phyloP scores from a whole-genome alignment of 1,140 invertebrate genomes.

The Atta colombica region DNA sequence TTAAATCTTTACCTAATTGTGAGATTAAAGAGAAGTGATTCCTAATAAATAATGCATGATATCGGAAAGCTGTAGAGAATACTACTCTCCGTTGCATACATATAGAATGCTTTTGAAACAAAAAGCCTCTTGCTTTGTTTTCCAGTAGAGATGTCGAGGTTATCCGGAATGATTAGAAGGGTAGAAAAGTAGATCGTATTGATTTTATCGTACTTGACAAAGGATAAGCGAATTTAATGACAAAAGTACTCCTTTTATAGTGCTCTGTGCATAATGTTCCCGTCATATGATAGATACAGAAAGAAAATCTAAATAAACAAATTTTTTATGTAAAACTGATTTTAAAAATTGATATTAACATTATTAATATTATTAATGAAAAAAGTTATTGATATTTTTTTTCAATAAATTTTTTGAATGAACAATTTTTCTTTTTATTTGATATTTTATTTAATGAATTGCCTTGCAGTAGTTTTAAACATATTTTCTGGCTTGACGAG shows the following conservation, averaged over 20 bases:
- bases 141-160: constrained; percentile 11
- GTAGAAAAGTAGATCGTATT: background rate
- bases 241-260: background rate
- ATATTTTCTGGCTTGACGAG: background rate
- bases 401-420: background rate
- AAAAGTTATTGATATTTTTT: background rate
- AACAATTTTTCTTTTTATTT: background rate
- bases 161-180: constrained; percentile 17
- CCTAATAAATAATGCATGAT: constrained; percentile 55
- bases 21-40: constrained; percentile 21
- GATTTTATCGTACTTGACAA: constrained; percentile 18
- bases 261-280: background rate
- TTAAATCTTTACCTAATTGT: constrained; percentile 12
- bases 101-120: background rate
- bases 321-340: background rate
- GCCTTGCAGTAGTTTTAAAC: background rate
- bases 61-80: constrained; percentile 40
- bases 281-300: background rate
- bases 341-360: background rate
- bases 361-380: background rate
- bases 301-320: background rate
- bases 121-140: constrained; percentile 17
- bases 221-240: constrained; percentile 10
- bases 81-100: constrained; percentile 4
- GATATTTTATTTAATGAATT: background rate